A percentile compares a stretch with the other conserved stretches of the same genome.
These are phyloP conservation scores for Pelodiscus sinensis DNA, from an alignment of 2,113 vertebrate species.

Conservation along the genomic window DNA sequence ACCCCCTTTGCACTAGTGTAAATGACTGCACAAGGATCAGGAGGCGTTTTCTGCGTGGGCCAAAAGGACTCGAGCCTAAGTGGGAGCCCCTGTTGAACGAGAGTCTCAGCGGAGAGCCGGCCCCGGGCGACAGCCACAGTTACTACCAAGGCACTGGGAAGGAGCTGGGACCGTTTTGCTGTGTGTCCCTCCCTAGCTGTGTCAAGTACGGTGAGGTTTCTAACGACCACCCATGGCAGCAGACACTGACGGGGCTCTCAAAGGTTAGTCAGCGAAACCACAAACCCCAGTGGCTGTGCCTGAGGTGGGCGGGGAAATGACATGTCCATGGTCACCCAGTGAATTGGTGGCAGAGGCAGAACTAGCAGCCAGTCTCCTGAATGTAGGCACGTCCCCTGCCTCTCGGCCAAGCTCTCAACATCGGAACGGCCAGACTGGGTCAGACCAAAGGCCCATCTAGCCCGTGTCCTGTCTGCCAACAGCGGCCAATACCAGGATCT, in stretches of 20 bases:
- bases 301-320: background rate
- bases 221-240: background rate
- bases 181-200: background rate
- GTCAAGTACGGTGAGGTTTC: background rate
- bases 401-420: background rate
- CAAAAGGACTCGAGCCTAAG: background rate
- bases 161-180: background rate
- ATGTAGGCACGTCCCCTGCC: background rate
- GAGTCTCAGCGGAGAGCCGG: background rate
- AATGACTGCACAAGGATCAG: background rate
- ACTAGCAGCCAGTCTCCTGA: background rate
- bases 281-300: too few species aligned
- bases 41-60: background rate
- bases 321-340: background rate
- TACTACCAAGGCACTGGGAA: background rate
- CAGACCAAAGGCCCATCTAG: too few species aligned
- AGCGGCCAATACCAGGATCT: too few species aligned
- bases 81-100: background rate
- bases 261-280: background rate
- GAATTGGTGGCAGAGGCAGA: background rate
- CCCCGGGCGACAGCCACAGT: background rate
- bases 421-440: too few species aligned
- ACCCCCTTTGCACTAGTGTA: background rate
- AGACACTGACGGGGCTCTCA: background rate
- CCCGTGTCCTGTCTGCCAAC: too few species aligned